Percentiles rank a stretch among this genome's conserved stretches.
These are phyloP conservation scores for Calliscelio sp. DNA, from an alignment of 2,888 invertebrate genomes.

Conservation along the genomic window DNA sequence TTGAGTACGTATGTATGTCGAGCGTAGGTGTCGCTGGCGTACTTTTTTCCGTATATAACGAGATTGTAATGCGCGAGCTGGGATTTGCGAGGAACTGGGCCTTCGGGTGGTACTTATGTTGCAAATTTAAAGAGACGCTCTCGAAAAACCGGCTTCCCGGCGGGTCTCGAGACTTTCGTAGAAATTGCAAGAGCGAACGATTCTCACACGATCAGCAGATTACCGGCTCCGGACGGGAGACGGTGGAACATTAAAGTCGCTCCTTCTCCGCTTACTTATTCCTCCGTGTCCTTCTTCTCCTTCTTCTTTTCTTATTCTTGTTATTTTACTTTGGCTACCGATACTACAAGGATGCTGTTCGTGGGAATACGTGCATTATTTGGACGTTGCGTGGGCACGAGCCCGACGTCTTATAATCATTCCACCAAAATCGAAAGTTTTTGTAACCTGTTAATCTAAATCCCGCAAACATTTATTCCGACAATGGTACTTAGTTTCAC, in stretches of 20 bases:
- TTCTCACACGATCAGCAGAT: conserved; percentile 73
- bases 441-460: no score
- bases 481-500: no score
- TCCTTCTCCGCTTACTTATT: conserved; percentile 34
- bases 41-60: conserved; percentile 62
- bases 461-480: background rate
- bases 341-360: conserved; percentile 44
- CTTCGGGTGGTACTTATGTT: conserved; percentile 67
- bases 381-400: conserved; percentile 57
- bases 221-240: conserved; percentile 52
- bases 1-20: conserved; percentile 46
- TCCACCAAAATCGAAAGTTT: conserved; percentile 7
- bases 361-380: conserved; percentile 65
- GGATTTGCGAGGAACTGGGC: conserved; percentile 51
- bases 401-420: conserved; percentile 28
- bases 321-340: conserved; percentile 47
- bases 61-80: conserved; percentile 65
- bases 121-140: conserved; percentile 70
- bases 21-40: conserved; percentile 56
- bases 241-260: conserved; percentile 43
- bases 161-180: conserved; percentile 63
- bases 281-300: background rate
- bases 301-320: conserved; percentile 37
- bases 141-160: conserved; percentile 73
- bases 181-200: conserved; percentile 66